Conservation (phyloP, 2,888 invertebrate species). For the Stenichneumon culpator region DNA sequence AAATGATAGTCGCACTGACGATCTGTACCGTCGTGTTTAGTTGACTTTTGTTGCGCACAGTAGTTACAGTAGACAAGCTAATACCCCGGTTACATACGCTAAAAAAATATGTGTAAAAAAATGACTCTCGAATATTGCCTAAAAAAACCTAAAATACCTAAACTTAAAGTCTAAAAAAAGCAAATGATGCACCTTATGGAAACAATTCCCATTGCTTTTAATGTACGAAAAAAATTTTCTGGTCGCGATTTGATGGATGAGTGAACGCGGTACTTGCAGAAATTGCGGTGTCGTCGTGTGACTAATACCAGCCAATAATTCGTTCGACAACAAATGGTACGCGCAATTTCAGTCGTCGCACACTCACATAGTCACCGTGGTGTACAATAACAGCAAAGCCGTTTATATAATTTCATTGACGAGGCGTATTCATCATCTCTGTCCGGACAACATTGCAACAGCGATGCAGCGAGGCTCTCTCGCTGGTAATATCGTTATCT, state of each 20-base stretch:
- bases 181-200: not conserved
- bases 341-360: not conserved
- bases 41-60: constrained; percentile 8
- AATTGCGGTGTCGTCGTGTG: not conserved
- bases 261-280: not conserved
- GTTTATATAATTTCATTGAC: constrained; percentile 50
- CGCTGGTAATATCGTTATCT: constrained; percentile 7
- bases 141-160: not conserved
- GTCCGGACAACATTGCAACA: constrained; percentile 23
- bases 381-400: not conserved
- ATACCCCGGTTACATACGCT: not conserved
- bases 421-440: constrained; percentile 12
- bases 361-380: not conserved
- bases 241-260: not conserved
- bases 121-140: not conserved
- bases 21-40: constrained; percentile 15
- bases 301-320: constrained; percentile 12
- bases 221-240: not conserved
- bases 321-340: constrained; percentile 11
- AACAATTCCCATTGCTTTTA: not conserved
- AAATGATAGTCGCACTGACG: constrained; percentile 45
- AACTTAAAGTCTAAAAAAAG: not conserved
- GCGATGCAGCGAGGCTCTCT: not conserved
- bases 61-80: not conserved
- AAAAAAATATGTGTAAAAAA: not conserved